Evolutionary conservation across 2,113 vertebrate species (phyloP).

Genomic region (Turnix velox): DNA sequence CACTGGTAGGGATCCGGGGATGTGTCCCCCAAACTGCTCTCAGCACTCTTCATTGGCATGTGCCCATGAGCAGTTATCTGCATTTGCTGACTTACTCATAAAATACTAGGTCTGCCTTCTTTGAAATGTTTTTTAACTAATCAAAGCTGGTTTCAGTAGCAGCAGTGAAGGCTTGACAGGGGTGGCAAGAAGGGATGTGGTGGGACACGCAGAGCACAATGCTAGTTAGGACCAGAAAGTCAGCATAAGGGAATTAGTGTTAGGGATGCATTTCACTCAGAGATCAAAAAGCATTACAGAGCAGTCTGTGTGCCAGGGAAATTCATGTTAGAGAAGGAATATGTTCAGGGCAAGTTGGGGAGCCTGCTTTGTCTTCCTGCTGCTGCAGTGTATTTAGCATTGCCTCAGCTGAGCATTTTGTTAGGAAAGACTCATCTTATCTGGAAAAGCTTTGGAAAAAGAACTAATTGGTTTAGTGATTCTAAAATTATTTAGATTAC

Average conservation of each 20-base stretch:
- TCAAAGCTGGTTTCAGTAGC: not conserved
- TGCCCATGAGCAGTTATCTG: rapidly evolving
- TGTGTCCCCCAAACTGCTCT: not conserved
- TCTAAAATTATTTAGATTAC: not conserved
- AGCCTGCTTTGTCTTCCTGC: not conserved
- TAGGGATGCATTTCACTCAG: not conserved
- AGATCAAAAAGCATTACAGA: rapidly evolving
- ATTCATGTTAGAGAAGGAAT: rapidly evolving
- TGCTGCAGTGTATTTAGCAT: not conserved
- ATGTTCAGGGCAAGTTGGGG: not conserved
- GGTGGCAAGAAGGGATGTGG: too few relatives aligned
- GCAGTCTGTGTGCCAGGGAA: not conserved
- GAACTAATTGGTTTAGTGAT: not conserved
- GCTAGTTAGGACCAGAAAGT: not conserved
- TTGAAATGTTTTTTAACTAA: not conserved
- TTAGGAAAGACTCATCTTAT: not conserved
- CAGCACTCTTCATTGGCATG: not conserved
- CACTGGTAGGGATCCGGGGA: rapidly evolving
- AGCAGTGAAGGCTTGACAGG: not conserved
- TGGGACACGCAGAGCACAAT: too few relatives aligned
- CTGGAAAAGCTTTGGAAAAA: not conserved
- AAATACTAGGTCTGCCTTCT: not conserved
- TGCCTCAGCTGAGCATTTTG: not conserved
- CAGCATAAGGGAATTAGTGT: rapidly evolving
- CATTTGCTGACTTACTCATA: not conserved